Evolutionary conservation across 2,888 invertebrate genomes (phyloP).

Genomic region (Sussaba pulchella): DNA sequence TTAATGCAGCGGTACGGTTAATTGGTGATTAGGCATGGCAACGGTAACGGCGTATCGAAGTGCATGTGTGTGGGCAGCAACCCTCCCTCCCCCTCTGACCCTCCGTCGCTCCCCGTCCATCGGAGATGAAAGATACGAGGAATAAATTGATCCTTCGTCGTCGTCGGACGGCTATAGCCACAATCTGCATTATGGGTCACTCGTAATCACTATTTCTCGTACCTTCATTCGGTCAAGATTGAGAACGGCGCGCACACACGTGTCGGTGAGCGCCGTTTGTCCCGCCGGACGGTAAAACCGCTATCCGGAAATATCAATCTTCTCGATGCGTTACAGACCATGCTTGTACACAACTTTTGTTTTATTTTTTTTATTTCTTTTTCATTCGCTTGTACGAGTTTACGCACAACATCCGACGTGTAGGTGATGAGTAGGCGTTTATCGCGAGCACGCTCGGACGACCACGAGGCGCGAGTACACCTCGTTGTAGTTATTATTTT

Average conservation of each 20-base stretch:
- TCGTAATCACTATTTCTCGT: slow-evolving; percentile 40
- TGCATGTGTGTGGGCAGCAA: no score
- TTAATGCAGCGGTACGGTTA: slow-evolving; percentile 64
- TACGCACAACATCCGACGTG: slow-evolving; percentile 8
- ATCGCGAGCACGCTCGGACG: slow-evolving; percentile 23
- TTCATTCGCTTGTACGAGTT: not conserved
- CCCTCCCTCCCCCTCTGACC: no score
- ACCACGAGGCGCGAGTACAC: not conserved
- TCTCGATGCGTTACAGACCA: slow-evolving; percentile 9
- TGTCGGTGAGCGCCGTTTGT: not conserved
- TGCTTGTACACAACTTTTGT: slow-evolving; percentile 20
- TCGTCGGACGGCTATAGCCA: not conserved
- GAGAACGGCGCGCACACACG: slow-evolving; percentile 14
- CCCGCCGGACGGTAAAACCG: slow-evolving; percentile 58
- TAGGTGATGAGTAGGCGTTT: slow-evolving; percentile 35
- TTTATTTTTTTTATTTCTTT: not conserved
- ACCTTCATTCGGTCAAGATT: slow-evolving; percentile 35
- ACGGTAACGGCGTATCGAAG: slow-evolving; percentile 54
- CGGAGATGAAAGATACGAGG: not conserved
- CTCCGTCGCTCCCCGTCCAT: no score
- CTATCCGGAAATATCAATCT: slow-evolving; percentile 67
- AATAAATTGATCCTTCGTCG: not conserved
- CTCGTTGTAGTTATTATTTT: not conserved
- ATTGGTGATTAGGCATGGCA: slow-evolving; percentile 64
- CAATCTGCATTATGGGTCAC: slow-evolving; percentile 22